Base-by-base conservation (phyloP, 2,113 vertebrate genomes). In the Paraplagusia blochii region DNA sequence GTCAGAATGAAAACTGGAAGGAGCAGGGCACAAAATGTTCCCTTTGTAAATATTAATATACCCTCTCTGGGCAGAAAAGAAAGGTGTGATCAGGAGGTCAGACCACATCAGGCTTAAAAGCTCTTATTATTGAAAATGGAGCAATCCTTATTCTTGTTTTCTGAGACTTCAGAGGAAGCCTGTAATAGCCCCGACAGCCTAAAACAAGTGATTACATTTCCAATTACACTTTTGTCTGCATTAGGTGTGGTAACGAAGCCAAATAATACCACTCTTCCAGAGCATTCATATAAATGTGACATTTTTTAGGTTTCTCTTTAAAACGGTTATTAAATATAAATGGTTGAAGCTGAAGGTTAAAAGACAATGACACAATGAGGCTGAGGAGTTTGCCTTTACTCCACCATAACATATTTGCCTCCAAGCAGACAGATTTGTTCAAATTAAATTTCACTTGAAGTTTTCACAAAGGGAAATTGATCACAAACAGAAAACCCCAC, bases 131-230 rank as follows among this genome's bases (percentile, higher is more conserved):
- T 77, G 67, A 17, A 56, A 81, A 76, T 75, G 60, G 82, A 63
- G 63, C 57, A 81, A 70, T 70, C 64, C 64, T 7, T 29, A 12
- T 36, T 64, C 40, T 55, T 48, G 11, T 60, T 50, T 67, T 65
- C 16, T 33, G 45, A 58, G 34, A 47, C 54, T 76, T 74, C 44
- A 52, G 47, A 72, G 66, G 56, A 69, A 64, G 52, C 19, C 18
- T 52, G 40, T 33, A 39, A 56, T 69, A 77, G 79, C 66, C 57
- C 63, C 36, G 53, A 48, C 19, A 50, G 47, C 63, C 57, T 67
- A n/a, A 52, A 4, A 58, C 19, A 33, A 29, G 19, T 67, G 64
- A 86, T 81, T 81, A 78, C 66, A 65, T 76, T 76, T 80, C 44
- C 72, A 63, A 81, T 80, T 82, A 70, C 29, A 55, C 61, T 54